Conservation (phyloP, 2,113 vertebrate genomes). For the Nesoenas mayeri region DNA sequence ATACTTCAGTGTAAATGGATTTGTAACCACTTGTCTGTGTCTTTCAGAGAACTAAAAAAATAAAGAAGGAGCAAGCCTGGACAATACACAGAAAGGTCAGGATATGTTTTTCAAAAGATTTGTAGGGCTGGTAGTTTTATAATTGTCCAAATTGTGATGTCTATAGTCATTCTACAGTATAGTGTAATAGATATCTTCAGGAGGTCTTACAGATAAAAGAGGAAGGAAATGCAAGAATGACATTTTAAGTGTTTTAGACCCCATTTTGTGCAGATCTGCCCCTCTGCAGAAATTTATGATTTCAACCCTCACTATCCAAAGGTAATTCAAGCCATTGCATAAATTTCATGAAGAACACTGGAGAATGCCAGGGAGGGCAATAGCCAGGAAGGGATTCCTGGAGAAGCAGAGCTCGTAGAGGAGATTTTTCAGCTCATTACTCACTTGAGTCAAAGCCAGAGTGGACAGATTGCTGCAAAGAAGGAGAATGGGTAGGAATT, state of each 20-base stretch:
- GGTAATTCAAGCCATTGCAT: neutral
- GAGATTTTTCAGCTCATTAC: slow-evolving; percentile 22
- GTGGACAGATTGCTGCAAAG: neutral
- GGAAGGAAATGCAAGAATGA: neutral
- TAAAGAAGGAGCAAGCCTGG: neutral
- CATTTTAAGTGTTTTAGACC: neutral
- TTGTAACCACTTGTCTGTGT: neutral
- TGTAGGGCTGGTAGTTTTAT: neutral
- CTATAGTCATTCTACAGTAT: neutral
- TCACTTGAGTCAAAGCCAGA: neutral
- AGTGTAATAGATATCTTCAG: neutral
- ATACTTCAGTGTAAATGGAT: neutral
- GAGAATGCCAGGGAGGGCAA: neutral
- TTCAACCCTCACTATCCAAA: neutral
- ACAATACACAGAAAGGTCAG: neutral
- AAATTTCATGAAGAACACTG: neutral
- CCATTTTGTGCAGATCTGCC: neutral
- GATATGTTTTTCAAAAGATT: neutral
- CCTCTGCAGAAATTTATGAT: neutral
- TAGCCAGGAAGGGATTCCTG: neutral
- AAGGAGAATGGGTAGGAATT: neutral
- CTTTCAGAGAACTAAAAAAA: neutral
- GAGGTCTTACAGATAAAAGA: neutral
- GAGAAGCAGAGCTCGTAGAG: neutral
- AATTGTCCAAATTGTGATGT: neutral